Conservation (phyloP, 2,797 vertebrate genomes). For the Sebastes aleutianus region DNA sequence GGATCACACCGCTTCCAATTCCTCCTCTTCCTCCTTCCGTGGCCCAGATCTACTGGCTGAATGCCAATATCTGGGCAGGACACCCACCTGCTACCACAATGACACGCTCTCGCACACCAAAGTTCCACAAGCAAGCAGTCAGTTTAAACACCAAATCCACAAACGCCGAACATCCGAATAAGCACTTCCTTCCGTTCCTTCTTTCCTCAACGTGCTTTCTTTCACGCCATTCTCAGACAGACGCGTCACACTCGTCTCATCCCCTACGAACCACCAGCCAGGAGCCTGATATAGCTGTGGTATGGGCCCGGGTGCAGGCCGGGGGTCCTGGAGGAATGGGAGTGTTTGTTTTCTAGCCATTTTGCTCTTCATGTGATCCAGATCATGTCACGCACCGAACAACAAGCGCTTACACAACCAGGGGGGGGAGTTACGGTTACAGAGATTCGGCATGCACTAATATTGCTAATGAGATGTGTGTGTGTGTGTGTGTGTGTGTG, state of each 20-base stretch:
- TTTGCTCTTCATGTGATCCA: conserved; percentile 35
- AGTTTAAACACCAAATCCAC: conserved; percentile 1
- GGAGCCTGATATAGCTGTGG: conserved; percentile 59
- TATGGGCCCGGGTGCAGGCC: conserved; percentile 12
- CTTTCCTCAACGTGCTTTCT: conserved; percentile 11
- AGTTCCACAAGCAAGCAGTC: neutral
- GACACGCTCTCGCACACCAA: neutral
- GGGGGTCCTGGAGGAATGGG: conserved; percentile 31
- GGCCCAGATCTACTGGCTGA: conserved; percentile 49
- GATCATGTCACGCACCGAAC: conserved; percentile 25
- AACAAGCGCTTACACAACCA: conserved; percentile 31
- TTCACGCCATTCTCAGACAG: conserved; percentile 74
- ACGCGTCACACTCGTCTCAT: conserved; percentile 50
- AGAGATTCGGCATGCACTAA: conserved; percentile 1
- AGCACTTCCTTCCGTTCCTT: neutral
- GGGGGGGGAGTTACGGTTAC: neutral
- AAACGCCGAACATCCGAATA: conserved; percentile 2
- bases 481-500: neutral
- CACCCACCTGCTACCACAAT: conserved; percentile 36
- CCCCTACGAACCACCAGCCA: conserved; percentile 1
- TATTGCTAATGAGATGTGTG: conserved; percentile 41
- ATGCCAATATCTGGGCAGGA: conserved; percentile 73
- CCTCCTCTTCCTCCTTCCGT: conserved; percentile 38
- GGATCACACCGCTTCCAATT: conserved; percentile 36
- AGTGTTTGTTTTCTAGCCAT: conserved; percentile 58